phyloP scores from a whole-genome alignment of 2,888 invertebrate species.

The Orthosia cruda region DNA sequence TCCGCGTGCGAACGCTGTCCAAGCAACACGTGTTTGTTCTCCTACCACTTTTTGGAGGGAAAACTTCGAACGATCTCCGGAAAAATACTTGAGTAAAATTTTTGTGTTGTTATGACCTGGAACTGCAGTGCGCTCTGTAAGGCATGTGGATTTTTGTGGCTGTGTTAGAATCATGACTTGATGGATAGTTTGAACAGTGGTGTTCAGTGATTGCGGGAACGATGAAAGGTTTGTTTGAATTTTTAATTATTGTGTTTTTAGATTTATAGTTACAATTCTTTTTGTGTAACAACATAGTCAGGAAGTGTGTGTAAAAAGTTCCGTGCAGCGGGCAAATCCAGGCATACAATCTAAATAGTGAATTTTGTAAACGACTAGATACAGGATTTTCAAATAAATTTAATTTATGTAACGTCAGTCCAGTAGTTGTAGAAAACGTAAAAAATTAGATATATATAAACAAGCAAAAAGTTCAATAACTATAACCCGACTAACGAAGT shows the following conservation, averaged over 20 bases:
- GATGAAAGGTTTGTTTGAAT: constrained; percentile 81
- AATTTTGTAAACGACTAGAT: not conserved
- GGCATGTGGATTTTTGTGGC: constrained; percentile 69
- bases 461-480: too few species aligned
- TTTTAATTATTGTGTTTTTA: not conserved
- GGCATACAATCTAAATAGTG: not conserved
- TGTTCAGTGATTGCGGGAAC: constrained; percentile 72
- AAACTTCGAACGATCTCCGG: constrained; percentile 81
- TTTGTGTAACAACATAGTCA: too few species aligned
- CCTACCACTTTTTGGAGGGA: constrained; percentile 79
- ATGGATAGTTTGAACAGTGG: constrained; percentile 64
- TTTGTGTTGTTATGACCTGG: constrained; percentile 54
- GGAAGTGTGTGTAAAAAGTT: too few species aligned
- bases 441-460: not conserved
- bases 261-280: too few species aligned
- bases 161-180: constrained; percentile 65
- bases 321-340: too few species aligned
- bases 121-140: constrained; percentile 73
- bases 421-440: not conserved
- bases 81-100: constrained; percentile 51
- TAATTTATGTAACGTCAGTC: not conserved
- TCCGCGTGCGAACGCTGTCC: constrained; percentile 73
- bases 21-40: constrained; percentile 72
- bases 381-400: not conserved
- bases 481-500: too few species aligned